Conservation (phyloP, 2,113 vertebrate genomes). For the Polypterus senegalus region DNA sequence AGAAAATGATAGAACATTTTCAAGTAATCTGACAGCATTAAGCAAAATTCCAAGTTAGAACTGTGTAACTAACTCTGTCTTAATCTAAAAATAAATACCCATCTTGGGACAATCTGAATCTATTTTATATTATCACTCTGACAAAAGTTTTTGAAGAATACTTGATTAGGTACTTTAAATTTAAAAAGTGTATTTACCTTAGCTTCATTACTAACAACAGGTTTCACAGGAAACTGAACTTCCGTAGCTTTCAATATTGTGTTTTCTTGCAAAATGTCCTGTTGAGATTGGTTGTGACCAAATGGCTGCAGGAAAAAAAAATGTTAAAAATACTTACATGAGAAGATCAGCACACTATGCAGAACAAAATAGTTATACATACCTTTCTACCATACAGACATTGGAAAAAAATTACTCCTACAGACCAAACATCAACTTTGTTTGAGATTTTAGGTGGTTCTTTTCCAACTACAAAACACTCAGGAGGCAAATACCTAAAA, state of each 20-base stretch:
- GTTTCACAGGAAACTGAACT: slow-evolving; percentile 94
- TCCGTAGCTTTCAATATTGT: slow-evolving; percentile 98
- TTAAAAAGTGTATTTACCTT: slow-evolving; percentile 59
- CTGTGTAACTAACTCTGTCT: too few species aligned
- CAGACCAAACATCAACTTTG: slow-evolving; percentile 98
- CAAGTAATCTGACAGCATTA: too few species aligned
- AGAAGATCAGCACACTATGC: neutral
- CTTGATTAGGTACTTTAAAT: too few species aligned
- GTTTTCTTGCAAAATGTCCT: slow-evolving; percentile 98
- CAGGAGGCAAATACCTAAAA: slow-evolving; percentile 88
- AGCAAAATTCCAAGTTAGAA: too few species aligned
- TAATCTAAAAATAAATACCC: too few species aligned
- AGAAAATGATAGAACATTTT: too few species aligned
- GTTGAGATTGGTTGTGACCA: slow-evolving; percentile 97
- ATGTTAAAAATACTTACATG: neutral
- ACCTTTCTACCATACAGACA: slow-evolving; percentile 98
- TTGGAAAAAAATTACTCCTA: slow-evolving; percentile 97
- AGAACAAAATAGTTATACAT: slow-evolving; percentile 20
- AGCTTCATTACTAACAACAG: slow-evolving; percentile 93
- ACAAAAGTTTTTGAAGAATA: too few species aligned
- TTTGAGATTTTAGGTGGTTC: slow-evolving; percentile 98
- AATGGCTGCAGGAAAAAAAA: slow-evolving; percentile 66
- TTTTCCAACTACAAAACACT: slow-evolving; percentile 98
- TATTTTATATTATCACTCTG: too few species aligned
- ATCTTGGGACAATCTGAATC: too few species aligned